Base-by-base conservation (phyloP, 2,797 vertebrate species). In the Danio jaintianensis region DNA sequence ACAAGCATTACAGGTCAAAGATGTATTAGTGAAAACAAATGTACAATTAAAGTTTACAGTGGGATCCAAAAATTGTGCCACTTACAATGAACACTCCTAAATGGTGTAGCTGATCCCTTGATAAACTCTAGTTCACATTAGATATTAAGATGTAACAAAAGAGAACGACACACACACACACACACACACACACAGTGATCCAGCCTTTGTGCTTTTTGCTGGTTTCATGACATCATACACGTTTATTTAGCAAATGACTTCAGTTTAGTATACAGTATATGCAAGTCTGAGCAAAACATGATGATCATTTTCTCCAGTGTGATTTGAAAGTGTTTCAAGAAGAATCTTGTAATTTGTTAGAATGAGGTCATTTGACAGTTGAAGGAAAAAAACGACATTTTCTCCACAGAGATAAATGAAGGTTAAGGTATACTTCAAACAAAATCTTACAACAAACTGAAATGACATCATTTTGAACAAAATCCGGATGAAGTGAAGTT, bases 201-300 rank as follows among this genome's bases (percentile, higher is more conserved):
- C 22, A 18, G 47, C 7, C 6, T 15, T 6, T 36, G 16, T 16
- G 10, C 15, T 48, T 53, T 69, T 70, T 53, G n/a, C 67, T 20
- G 68, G 50, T 53, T 70, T 40, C 66, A 69, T 68, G 68, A 11
- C 67, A 40, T 53, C 36, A 40, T 40, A 10, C 10, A 70, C 16
- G 13, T 53, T 53, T 70, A 70, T 53, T 40, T 40, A 53, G 16
- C 6, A 2, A 53, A 53, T 70, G 16, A 55, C 68, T 38, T 53
- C 10, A 40, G 69, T 53, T 53, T 38, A 69, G 69, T 52, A 29
- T 29, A n/a, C n/a, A n/a, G 61, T 18, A 69, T 38, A 36, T 38
- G 52, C 6, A 70, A 40, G 36, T 20, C 53, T 53, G 16, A 53
- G 16, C 10, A 18, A 70, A 61, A 38, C 29, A 22, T 69, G 29